Conservation (phyloP, 2,113 vertebrate genomes). For the Larimichthys crocea region DNA sequence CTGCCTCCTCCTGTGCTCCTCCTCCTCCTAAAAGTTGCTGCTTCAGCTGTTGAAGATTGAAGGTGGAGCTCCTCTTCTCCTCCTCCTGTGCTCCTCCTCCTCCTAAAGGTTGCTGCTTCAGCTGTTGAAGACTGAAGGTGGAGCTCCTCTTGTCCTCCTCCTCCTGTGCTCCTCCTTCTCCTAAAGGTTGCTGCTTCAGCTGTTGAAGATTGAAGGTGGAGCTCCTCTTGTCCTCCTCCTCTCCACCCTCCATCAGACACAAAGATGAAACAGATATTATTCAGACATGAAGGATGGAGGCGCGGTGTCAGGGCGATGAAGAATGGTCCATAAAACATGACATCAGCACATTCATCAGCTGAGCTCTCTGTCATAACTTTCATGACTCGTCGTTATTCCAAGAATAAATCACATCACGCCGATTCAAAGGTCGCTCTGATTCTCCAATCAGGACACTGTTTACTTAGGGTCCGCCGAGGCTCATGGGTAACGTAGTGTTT, state of each 20-base stretch:
- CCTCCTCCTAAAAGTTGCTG: conserved; percentile 28
- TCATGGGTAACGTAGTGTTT: neutral
- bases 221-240: conserved; percentile 17
- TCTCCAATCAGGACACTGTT: no score
- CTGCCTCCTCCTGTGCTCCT: neutral
- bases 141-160: conserved; percentile 18
- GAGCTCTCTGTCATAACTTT: conserved; percentile 30
- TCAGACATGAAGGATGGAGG: conserved; percentile 50
- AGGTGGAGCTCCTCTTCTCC: conserved; percentile 32
- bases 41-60: conserved; percentile 43
- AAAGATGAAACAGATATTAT: conserved; percentile 51
- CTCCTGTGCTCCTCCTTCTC: neutral
- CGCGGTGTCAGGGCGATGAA: conserved; percentile 54
- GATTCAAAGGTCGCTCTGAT: no score
- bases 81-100: neutral
- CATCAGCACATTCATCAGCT: conserved; percentile 46
- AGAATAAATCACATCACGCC: conserved; percentile 13
- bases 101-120: conserved; percentile 39
- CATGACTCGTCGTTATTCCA: conserved; percentile 36
- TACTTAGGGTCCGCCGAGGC: neutral
- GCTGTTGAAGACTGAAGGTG: conserved; percentile 46
- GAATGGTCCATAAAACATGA: conserved; percentile 40
- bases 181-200: conserved; percentile 41
- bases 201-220: conserved; percentile 49
- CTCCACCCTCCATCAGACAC: conserved; percentile 47